Base-by-base conservation (phyloP, 2,888 invertebrate genomes). In the Mesorhabditis spiculigera region DNA sequence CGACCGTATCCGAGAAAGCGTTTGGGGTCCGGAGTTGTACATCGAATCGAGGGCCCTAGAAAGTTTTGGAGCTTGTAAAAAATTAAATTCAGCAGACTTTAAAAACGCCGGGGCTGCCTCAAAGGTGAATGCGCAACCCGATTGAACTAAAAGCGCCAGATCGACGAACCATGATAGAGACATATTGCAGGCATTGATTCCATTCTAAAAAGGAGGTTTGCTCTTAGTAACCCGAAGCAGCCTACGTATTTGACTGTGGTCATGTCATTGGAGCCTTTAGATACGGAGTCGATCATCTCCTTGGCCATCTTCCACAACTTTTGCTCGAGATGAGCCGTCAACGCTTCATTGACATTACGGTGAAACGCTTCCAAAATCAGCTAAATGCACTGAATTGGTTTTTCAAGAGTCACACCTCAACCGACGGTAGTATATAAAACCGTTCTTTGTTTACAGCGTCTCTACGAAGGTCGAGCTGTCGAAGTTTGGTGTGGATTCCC, bases 271-370 rank as follows among this genome's bases (percentile, higher is more conserved):
- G 58, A 50, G 65, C 13, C 16, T 43, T 8, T 13, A n/a, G 63
- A 13, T 28, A 65, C 67, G 13, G 45, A 69, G 45, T 73, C 69
- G n/a, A 77, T 73, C 68, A 71, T 63, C 16, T 13, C 44, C 63
- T 71, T 72, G 62, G 72, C 58, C 5, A 66, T 67, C 43, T 45
- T 71, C 78, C 76, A 76, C 64, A 73, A 71, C n/a, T 50, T 50
- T 50, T 50, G 58, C 58, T 50, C 10, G 58, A 50, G 58, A 28
- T 28, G 28, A 28, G 28, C 28, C 28, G 28, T 28, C 28, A 28
- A 28, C 28, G 63, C 63, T n/a, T 8, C 41, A 63, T 6, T 6
- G 10, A 16, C 16, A 63, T 50, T n/a, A 50, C 2, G 1, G 58
- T 50, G 8, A 50, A 50, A 13, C n/a, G 8, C n/a, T 50, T 10